Conservation (phyloP, 2,888 invertebrate species). For the Chrysomela aeneicollis region DNA sequence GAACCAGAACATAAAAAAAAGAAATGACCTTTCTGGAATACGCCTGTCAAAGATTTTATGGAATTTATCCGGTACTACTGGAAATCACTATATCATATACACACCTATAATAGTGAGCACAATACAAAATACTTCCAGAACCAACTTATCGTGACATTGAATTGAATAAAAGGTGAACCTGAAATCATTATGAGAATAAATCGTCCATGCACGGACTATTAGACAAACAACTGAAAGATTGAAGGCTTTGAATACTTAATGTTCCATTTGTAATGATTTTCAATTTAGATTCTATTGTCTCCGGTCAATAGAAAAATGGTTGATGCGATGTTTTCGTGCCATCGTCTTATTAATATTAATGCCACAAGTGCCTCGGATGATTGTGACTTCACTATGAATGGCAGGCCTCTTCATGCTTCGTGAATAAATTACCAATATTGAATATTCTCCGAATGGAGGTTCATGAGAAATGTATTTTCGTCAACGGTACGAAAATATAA, state of each 20-base stretch:
- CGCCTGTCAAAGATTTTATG: too few species aligned
- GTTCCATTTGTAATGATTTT: conserved; percentile 21
- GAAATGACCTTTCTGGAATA: too few species aligned
- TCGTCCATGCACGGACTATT: conserved; percentile 6
- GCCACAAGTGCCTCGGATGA: conserved; percentile 30
- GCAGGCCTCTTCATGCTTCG: conserved; percentile 33
- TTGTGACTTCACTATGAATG: conserved; percentile 38
- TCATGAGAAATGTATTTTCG: neutral
- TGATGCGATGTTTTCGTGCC: conserved; percentile 30
- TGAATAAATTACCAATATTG: conserved; percentile 38
- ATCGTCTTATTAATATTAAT: conserved; percentile 36
- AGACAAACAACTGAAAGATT: conserved; percentile 18
- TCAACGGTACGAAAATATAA: neutral
- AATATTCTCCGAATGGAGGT: conserved; percentile 36
- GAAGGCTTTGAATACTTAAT: conserved; percentile 22
- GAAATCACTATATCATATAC: too few species aligned
- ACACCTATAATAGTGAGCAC: too few species aligned
- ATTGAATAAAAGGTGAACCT: neutral
- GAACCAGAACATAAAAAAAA: too few species aligned
- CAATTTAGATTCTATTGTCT: conserved; percentile 28
- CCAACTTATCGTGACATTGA: neutral
- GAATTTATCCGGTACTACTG: too few species aligned
- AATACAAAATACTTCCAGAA: neutral
- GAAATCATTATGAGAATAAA: neutral
- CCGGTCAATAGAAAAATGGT: conserved; percentile 25